phyloP scores from a whole-genome alignment of 2,797 vertebrate genomes.

The Paedocypris micromegethes region DNA sequence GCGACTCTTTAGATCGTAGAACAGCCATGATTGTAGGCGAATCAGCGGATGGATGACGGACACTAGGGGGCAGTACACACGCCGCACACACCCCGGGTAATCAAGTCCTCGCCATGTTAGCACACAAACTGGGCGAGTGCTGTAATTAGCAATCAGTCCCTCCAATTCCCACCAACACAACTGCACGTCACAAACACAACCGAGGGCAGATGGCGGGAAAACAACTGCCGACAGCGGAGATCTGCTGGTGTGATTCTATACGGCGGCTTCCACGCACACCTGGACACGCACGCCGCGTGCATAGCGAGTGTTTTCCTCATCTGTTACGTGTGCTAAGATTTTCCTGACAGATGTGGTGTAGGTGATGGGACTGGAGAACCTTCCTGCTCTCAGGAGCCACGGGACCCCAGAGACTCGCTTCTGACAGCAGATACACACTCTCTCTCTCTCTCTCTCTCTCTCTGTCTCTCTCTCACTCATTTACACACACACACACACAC shows the following conservation, averaged over 20 bases:
- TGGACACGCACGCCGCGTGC: background rate
- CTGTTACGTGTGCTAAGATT: background rate
- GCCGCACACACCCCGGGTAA: conserved; percentile 27
- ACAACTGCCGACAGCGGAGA: conserved; percentile 27
- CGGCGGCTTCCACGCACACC: background rate
- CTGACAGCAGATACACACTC: conserved; percentile 41
- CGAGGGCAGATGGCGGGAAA: conserved; percentile 35
- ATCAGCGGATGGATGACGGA: too few relatives aligned
- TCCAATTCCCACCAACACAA: conserved; percentile 15
- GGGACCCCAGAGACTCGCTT: conserved; percentile 43
- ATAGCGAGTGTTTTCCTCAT: conserved; percentile 36
- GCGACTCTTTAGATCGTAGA: too few relatives aligned
- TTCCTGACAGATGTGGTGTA: conserved; percentile 19
- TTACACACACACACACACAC: too few relatives aligned
- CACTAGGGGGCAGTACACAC: conserved; percentile 46
- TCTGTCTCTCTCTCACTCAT: too few relatives aligned
- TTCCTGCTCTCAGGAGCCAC: conserved; percentile 11
- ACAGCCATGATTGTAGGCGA: too few relatives aligned
- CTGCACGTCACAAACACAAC: background rate
- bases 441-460: too few relatives aligned
- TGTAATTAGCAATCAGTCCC: conserved; percentile 37
- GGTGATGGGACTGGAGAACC: conserved; percentile 8
- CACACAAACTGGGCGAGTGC: conserved; percentile 28
- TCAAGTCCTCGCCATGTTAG: conserved; percentile 29
- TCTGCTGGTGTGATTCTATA: conserved; percentile 9